Conservation (phyloP, 2,888 invertebrate genomes). For the Ligdia adustata region DNA sequence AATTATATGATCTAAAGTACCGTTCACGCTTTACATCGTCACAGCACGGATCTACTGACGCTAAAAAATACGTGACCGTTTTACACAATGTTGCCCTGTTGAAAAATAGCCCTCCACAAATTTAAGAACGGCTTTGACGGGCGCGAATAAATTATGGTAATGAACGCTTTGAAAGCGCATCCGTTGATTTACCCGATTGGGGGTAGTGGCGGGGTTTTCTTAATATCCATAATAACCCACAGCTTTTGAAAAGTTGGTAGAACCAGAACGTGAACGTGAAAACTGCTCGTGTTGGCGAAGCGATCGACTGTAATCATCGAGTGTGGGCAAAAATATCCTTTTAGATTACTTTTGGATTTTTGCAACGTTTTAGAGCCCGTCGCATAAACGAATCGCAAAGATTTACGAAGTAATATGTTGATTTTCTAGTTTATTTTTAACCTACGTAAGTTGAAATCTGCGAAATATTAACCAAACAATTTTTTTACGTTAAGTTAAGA, state of each 20-base stretch:
- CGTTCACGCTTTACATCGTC: slow-evolving; percentile 4
- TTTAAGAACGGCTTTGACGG: slow-evolving; percentile 80
- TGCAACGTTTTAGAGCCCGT: too few species aligned
- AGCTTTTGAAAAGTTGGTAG: slow-evolving; percentile 1
- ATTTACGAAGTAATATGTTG: too few species aligned
- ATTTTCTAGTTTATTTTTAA: too few species aligned
- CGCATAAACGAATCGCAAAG: too few species aligned
- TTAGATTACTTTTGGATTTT: neutral
- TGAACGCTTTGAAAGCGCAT: slow-evolving; percentile 79
- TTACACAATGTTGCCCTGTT: slow-evolving; percentile 70
- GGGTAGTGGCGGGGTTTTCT: slow-evolving; percentile 49
- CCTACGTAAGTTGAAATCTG: too few species aligned
- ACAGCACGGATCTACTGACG: slow-evolving; percentile 57
- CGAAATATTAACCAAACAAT: too few species aligned
- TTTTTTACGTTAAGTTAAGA: too few species aligned
- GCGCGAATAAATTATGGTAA: slow-evolving; percentile 81
- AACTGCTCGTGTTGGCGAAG: slow-evolving; percentile 2
- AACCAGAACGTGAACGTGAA: neutral
- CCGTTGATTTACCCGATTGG: slow-evolving; percentile 72
- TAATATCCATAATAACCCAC: slow-evolving; percentile 72
- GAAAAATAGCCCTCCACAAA: slow-evolving; percentile 77
- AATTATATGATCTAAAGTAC: slow-evolving; percentile 12
- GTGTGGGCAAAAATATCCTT: neutral
- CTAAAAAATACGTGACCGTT: slow-evolving; percentile 80
- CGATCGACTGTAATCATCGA: slow-evolving; percentile 4